Percentiles rank a stretch among this genome's conserved stretches.
Conservation (phyloP, 2,797 vertebrate species). For the Chloroceryle inda region DNA sequence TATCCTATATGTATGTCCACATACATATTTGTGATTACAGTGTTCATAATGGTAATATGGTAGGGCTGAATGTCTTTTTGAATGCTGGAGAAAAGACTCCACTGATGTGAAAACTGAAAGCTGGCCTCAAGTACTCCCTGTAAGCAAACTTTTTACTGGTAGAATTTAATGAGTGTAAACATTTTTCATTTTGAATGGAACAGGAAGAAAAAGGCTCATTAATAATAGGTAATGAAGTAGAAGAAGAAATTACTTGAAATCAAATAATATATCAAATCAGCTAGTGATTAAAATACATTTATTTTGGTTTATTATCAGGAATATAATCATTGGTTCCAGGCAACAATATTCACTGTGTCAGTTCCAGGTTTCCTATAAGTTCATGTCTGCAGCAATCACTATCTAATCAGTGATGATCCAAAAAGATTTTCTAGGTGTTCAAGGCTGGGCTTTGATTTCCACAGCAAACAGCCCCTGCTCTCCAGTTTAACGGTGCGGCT, state of each 20-base stretch:
- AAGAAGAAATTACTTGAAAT: constrained; percentile 48
- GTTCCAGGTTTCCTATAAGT: neutral
- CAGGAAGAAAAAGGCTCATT: constrained; percentile 22
- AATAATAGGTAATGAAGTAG: constrained; percentile 36
- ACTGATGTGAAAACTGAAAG: neutral
- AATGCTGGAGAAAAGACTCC: neutral
- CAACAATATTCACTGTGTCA: neutral
- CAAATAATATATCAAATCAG: neutral
- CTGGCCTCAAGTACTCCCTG: constrained; percentile 12
- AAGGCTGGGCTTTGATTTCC: neutral
- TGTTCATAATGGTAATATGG: neutral
- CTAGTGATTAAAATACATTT: constrained; percentile 11
- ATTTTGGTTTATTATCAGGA: neutral
- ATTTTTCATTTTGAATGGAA: constrained; percentile 55
- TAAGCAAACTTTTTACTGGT: constrained; percentile 25
- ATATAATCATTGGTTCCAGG: neutral
- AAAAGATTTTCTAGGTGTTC: neutral
- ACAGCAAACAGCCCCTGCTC: neutral
- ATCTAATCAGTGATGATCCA: neutral
- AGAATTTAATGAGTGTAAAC: constrained; percentile 57
- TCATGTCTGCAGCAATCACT: neutral
- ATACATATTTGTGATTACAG: neutral
- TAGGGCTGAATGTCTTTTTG: neutral
- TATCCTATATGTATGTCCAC: neutral
- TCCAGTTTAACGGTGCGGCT: neutral